A percentile compares a stretch with the other conserved stretches of the same genome.
Conservation (phyloP, 2,797 vertebrate genomes). For the Darevskia nairensis region DNA sequence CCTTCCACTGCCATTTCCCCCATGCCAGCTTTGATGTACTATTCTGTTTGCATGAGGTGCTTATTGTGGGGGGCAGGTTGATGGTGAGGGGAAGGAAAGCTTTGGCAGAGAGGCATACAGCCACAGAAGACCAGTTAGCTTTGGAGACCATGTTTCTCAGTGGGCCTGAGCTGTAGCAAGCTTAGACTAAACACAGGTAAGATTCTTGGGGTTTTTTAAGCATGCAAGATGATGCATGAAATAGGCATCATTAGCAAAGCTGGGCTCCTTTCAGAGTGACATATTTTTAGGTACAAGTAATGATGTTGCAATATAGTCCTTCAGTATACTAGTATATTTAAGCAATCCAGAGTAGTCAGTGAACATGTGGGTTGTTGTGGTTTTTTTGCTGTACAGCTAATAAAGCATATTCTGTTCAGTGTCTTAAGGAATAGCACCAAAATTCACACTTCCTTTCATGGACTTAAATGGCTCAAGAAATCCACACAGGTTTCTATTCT, state of each 20-base stretch:
- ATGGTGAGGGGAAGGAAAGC: background rate
- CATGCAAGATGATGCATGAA: background rate
- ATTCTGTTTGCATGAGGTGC: constrained; percentile 15
- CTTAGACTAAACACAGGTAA: background rate
- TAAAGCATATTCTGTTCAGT: background rate
- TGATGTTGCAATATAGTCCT: background rate
- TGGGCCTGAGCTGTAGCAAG: background rate
- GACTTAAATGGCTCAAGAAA: background rate
- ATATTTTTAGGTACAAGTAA: background rate
- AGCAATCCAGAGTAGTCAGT: background rate
- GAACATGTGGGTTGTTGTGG: background rate
- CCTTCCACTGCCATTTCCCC: constrained; percentile 29
- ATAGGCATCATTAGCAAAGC: background rate
- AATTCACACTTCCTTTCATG: background rate
- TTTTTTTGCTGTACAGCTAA: background rate
- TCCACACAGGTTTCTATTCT: background rate
- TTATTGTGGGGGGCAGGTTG: background rate
- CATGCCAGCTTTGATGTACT: constrained; percentile 11
- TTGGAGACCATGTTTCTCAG: background rate
- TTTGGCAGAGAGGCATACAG: background rate
- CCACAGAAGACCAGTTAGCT: too few species aligned
- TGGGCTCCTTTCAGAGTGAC: background rate
- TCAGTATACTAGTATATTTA: background rate
- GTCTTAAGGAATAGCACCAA: background rate
- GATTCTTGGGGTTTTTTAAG: background rate